Evolutionary conservation across 2,888 invertebrate species (phyloP).

Genomic region (Agrochola macilenta): DNA sequence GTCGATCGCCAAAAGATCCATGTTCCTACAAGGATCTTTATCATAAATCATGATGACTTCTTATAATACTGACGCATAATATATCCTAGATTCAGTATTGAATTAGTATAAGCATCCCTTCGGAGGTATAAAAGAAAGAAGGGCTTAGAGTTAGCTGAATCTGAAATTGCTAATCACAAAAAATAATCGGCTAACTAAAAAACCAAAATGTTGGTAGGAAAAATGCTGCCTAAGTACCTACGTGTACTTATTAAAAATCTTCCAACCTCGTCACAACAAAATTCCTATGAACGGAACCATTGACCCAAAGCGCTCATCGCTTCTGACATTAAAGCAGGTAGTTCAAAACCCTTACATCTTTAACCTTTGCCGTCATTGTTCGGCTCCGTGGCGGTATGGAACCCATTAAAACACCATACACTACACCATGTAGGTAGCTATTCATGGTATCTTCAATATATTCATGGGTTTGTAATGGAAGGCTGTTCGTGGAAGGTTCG

Average conservation of each 20-base stretch:
- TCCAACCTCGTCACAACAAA: background rate
- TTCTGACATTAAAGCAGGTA: constrained; percentile 57
- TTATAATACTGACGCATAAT: background rate
- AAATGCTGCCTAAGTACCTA: too few species aligned
- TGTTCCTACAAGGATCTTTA: background rate
- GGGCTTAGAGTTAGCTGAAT: background rate
- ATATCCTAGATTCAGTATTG: background rate
- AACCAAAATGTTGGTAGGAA: background rate
- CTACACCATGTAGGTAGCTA: constrained; percentile 20
- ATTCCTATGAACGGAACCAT: constrained; percentile 41
- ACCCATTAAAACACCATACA: constrained; percentile 53
- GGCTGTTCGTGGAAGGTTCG: constrained; percentile 32
- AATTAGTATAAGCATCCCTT: background rate
- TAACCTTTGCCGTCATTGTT: constrained; percentile 67
- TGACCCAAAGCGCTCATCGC: background rate
- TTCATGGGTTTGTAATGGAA: constrained; percentile 30
- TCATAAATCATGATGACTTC: background rate
- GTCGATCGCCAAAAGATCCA: background rate
- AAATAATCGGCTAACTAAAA: background rate
- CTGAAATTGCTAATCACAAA: background rate
- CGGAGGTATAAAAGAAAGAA: background rate
- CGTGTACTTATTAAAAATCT: background rate
- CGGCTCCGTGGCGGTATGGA: constrained; percentile 18
- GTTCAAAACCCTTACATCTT: constrained; percentile 50
- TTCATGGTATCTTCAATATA: constrained; percentile 16